A percentile compares a stretch with the other conserved stretches of the same genome.
phyloP scores from a whole-genome alignment of 2,888 invertebrate species.

The Escarpia spicata region DNA sequence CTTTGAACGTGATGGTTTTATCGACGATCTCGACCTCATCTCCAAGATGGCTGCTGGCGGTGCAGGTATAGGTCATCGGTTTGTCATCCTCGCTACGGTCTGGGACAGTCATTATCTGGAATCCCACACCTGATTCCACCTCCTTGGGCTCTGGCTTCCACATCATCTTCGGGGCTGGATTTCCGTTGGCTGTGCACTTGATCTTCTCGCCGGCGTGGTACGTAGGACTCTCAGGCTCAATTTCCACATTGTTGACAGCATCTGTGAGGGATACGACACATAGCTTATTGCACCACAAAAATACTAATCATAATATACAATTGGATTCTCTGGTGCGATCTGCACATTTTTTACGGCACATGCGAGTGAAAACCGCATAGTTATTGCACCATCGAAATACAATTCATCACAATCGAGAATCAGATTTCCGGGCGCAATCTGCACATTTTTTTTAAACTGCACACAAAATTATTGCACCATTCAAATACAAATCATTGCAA shows the following conservation, averaged over 20 bases:
- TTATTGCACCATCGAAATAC: too few species aligned
- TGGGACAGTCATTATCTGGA: background rate
- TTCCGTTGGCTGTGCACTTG: background rate
- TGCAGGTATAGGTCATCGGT: background rate
- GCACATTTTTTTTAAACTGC: too few species aligned
- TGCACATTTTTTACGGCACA: too few species aligned
- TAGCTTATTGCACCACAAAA: too few species aligned
- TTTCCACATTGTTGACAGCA: background rate
- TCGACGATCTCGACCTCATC: background rate
- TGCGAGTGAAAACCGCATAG: background rate
- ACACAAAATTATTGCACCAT: background rate
- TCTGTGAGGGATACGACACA: background rate
- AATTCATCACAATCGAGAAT: too few species aligned
- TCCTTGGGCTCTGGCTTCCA: background rate
- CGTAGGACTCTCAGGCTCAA: background rate
- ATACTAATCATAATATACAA: too few species aligned
- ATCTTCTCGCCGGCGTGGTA: background rate
- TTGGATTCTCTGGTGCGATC: too few species aligned
- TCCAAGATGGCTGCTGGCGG: background rate
- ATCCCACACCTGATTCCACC: background rate
- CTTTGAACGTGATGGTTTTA: background rate
- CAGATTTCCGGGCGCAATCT: too few species aligned
- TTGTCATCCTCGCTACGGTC: background rate
- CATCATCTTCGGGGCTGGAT: background rate
- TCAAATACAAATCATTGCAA: too few species aligned